Evolutionary conservation across 1,140 invertebrate species (phyloP).

Genomic region (Drosophila jambulina): DNA sequence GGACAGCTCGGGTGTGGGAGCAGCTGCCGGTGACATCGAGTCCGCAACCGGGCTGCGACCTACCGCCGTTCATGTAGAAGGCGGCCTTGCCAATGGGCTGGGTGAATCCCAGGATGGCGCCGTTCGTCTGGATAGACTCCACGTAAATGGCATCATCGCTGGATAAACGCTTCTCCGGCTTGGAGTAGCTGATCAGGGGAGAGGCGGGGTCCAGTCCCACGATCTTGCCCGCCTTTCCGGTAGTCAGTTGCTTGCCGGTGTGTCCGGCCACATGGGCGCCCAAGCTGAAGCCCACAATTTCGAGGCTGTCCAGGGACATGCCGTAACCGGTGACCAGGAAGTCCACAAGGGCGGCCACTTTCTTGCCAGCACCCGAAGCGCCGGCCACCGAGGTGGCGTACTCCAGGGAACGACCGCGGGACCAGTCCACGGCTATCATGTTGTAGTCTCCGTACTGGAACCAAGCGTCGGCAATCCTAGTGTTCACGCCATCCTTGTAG

Average conservation of each 20-base stretch:
- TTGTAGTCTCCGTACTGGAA: slow-evolving; percentile 85
- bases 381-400: slow-evolving; percentile 85
- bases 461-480: slow-evolving; percentile 85
- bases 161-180: slow-evolving; percentile 87
- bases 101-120: slow-evolving; percentile 85
- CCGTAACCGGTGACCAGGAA: slow-evolving; percentile 84
- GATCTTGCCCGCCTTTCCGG: slow-evolving; percentile 67
- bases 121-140: slow-evolving; percentile 91
- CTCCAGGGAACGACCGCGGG: slow-evolving; percentile 85
- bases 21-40: slow-evolving; percentile 78
- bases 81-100: slow-evolving; percentile 61
- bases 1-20: slow-evolving; percentile 70
- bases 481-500: slow-evolving; percentile 71
- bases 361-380: slow-evolving; percentile 59
- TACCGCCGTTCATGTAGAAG: slow-evolving; percentile 68
- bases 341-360: slow-evolving; percentile 86
- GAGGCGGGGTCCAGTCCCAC: slow-evolving; percentile 87
- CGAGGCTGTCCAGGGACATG: slow-evolving; percentile 86
- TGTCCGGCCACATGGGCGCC: slow-evolving; percentile 89
- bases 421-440: slow-evolving; percentile 89
- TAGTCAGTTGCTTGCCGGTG: slow-evolving; percentile 85
- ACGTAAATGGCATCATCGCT: slow-evolving; percentile 89
- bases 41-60: slow-evolving; percentile 87
- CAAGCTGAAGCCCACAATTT: slow-evolving; percentile 89
- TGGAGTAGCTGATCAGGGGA: slow-evolving; percentile 82